A percentile compares a stretch with the other conserved stretches of the same genome.
phyloP scores from a whole-genome alignment of 2,888 invertebrate genomes.

The Ennomos fuscantarius region DNA sequence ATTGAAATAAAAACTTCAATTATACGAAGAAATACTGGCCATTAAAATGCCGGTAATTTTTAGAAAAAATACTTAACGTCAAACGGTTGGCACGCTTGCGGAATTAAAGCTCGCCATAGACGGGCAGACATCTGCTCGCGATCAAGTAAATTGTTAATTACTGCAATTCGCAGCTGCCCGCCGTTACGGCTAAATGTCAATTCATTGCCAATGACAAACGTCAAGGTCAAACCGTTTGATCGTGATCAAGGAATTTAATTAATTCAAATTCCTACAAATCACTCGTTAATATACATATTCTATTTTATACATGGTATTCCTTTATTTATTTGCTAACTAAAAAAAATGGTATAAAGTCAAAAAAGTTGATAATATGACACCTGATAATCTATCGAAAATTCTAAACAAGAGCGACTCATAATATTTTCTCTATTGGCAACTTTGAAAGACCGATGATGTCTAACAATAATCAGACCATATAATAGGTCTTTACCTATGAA shows the following conservation, averaged over 20 bases:
- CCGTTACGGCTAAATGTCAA: conserved; percentile 77
- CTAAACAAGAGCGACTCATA: too few relatives aligned
- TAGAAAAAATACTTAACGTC: conserved; percentile 44
- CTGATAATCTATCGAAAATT: too few relatives aligned
- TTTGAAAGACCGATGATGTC: too few relatives aligned
- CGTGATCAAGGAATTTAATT: conserved; percentile 40
- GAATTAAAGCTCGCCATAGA: conserved; percentile 51
- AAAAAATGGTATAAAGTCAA: too few relatives aligned
- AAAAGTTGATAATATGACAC: too few relatives aligned
- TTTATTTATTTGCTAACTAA: too few relatives aligned
- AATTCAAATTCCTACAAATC: not conserved
- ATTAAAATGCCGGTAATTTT: conserved; percentile 15
- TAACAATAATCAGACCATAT: too few relatives aligned
- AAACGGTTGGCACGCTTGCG: conserved; percentile 52
- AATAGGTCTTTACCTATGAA: too few relatives aligned
- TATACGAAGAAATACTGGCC: conserved; percentile 22
- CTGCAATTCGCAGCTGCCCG: conserved; percentile 71
- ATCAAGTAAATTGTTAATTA: conserved; percentile 59
- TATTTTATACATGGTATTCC: too few relatives aligned
- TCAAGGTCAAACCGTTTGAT: conserved; percentile 59
- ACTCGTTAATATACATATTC: not conserved
- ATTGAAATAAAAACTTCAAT: conserved; percentile 7
- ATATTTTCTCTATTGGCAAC: too few relatives aligned
- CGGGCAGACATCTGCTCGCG: conserved; percentile 69
- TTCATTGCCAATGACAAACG: conserved; percentile 58